Evolutionary conservation across 53 echinoderm and acorn worm species (phyloP).

Genomic region (Temnopleurus reevesii): DNA sequence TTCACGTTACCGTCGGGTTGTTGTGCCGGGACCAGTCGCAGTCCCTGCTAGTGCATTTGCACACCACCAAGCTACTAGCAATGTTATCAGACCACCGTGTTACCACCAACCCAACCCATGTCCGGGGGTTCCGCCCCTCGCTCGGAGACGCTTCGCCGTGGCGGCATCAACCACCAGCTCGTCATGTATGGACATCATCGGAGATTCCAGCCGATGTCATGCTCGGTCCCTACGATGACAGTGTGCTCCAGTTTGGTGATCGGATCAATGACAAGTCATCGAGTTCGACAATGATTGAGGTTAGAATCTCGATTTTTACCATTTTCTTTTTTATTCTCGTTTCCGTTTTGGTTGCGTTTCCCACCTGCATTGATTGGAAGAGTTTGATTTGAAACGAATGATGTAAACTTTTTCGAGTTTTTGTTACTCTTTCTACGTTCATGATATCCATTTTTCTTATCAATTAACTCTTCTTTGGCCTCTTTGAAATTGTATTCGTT

Average conservation of each 20-base stretch:
- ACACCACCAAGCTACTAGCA: slow-evolving; percentile 1
- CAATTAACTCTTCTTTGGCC: no score
- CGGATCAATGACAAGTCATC: neutral
- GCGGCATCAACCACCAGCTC: neutral
- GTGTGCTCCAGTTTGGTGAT: slow-evolving; percentile 47
- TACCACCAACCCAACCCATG: slow-evolving; percentile 45
- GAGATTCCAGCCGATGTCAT: slow-evolving; percentile 75
- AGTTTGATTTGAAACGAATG: no score
- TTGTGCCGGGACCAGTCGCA: slow-evolving; percentile 39
- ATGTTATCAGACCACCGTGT: slow-evolving; percentile 41
- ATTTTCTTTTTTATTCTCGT: neutral
- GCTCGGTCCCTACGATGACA: slow-evolving; percentile 65
- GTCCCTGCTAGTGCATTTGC: slow-evolving; percentile 30
- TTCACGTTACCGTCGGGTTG: slow-evolving; percentile 22
- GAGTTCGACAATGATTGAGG: slow-evolving; percentile 37
- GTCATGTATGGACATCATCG: slow-evolving; percentile 75
- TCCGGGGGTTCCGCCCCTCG: slow-evolving; percentile 45
- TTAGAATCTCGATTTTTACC: no score
- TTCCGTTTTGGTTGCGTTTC: no score
- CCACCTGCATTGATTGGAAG: no score
- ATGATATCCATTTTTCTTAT: no score
- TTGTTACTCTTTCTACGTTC: no score
- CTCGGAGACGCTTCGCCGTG: neutral
- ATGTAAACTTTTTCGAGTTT: no score
- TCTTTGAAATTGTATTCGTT: no score